Base-by-base conservation (phyloP, 1,140 invertebrate species). In the Phortica variegata region DNA sequence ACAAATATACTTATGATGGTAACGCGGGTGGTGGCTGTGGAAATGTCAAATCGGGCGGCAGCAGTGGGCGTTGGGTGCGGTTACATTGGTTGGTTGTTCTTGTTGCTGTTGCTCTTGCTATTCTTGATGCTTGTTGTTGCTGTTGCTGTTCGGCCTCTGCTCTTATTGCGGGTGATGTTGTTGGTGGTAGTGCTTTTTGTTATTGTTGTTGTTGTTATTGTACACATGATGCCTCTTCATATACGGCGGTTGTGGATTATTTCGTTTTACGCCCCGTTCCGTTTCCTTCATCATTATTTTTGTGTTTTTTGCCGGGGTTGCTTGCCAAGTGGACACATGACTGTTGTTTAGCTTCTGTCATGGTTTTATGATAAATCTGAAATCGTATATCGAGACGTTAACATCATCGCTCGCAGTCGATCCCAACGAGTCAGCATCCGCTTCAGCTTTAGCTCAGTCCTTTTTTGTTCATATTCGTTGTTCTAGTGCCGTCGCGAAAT, bases 281-380 rank as follows among this genome's bases (percentile, higher is more conserved):
- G n/a, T n/a, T n/a, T n/a, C n/a, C n/a, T n/a, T n/a, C n/a, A n/a
- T n/a, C n/a, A n/a, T n/a, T n/a, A n/a, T n/a, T n/a, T n/a, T n/a
- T n/a, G n/a, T n/a, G n/a, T n/a, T n/a, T n/a, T n/a, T n/a, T 63
- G 69, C 60, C 57, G 65, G 63, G 63, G 63, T 68, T 68, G 63
- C 62, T 58, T 60, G 58, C 36, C 41, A 50, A 63, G 47, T 68
- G 63, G 66, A 71, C 66, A 70, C 61, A 71, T 63, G 51, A 55
- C 54, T 65, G 63, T 36, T 42, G 40, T 68, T 68, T 68, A 68
- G 63, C 65, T 58, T 49, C 59, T 68, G 69, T 72, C 61, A 68
- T 60, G 68, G 61, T 72, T 69, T 73, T 73, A 73, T 73, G 69
- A 73, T 73, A 73, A 73, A 73, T 73, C 69, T 73, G 60, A 57